Base-by-base conservation (phyloP, 2,797 vertebrate genomes). In the Gadopsis marmoratus region DNA sequence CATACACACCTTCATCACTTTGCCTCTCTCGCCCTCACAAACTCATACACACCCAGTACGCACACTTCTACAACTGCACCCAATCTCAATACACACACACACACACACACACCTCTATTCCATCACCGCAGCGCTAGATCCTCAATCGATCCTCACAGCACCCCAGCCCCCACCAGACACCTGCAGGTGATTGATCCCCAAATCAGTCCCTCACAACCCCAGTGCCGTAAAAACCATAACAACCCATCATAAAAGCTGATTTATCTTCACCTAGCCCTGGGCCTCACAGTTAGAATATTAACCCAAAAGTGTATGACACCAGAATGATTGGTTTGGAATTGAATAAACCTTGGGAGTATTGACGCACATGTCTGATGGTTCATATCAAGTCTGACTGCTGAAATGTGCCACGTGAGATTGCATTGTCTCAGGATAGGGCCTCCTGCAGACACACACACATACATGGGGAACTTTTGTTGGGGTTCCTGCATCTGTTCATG, bases 181-280 rank as follows among this genome's bases (percentile, higher is more conserved):
- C 93, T 91, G 84, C 89, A 83, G 74, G 89, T 95, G 95, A 96
- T 96, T 96, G 95, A 96, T 95, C 95, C 94, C 93, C 93, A 92
- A 96, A 95, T 96, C 95, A 95, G 94, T 92, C 88, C 91, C 90
- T 93, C 93, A 91, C 93, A 94, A 93, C 91, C 91, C 92, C 93
- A 77, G 90, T 75, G 93, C 93, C 82, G 91, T 96, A 95, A 95
- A 96, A 96, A 93, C 90, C 92, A 94, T 94, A 95, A 95, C 94
- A 94, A 92, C 91, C 91, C 94, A 94, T 95, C 95, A 95, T 96
- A 96, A 96, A 96, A 95, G 91, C 87, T 93, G 95, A 96, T 96
- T 95, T 96, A 96, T 95, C 93, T 88, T 80, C 74, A 82, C 77
- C 88, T 73, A 71, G 85, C 89, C 78, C 83, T 51, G 76, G 87